Percentiles rank a stretch among this genome's conserved stretches.
These are phyloP conservation scores for Catocala sponsa DNA, from an alignment of 2,888 invertebrate species.

Conservation along the genomic window DNA sequence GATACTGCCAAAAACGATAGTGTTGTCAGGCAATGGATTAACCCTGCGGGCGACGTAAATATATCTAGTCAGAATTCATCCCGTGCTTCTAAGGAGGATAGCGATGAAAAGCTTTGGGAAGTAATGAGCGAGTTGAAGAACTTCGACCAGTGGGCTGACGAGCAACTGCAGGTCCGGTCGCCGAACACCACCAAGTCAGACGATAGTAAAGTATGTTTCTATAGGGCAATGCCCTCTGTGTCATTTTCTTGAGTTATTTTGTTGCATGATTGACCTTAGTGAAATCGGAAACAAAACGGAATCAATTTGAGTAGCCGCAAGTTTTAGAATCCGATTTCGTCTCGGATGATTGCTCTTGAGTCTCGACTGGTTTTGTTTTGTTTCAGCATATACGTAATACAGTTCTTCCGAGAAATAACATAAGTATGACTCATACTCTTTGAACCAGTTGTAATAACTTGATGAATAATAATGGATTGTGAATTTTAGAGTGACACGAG, in stretches of 20 bases:
- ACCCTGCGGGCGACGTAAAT: slow-evolving; percentile 56
- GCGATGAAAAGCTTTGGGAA: slow-evolving; percentile 76
- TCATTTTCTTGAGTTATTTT: slow-evolving; percentile 17
- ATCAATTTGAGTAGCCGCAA: slow-evolving; percentile 28
- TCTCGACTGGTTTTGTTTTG: slow-evolving; percentile 22
- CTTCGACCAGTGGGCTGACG: slow-evolving; percentile 81
- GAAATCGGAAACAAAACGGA: slow-evolving; percentile 29
- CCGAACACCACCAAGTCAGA: slow-evolving; percentile 71
- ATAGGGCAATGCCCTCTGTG: slow-evolving; percentile 21
- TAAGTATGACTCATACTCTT: slow-evolving; percentile 12
- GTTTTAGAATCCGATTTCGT: slow-evolving; percentile 20
- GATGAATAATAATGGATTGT: slow-evolving; percentile 21
- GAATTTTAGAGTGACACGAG: slow-evolving; percentile 76
- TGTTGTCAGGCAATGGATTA: slow-evolving; percentile 69
- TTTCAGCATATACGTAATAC: slow-evolving; percentile 12
- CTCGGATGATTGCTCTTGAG: slow-evolving; percentile 17
- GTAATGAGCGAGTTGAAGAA: slow-evolving; percentile 80
- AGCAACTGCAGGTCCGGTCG: slow-evolving; percentile 71
- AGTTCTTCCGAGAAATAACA: not conserved
- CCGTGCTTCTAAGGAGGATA: slow-evolving; percentile 57
- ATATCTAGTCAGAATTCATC: slow-evolving; percentile 64
- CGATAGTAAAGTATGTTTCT: slow-evolving; percentile 72
- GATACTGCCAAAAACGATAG: slow-evolving; percentile 57
- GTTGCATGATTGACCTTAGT: slow-evolving; percentile 36
- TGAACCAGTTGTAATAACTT: slow-evolving; percentile 18